Conservation (phyloP, 2,797 vertebrate species). For the Pangasius macronema region DNA sequence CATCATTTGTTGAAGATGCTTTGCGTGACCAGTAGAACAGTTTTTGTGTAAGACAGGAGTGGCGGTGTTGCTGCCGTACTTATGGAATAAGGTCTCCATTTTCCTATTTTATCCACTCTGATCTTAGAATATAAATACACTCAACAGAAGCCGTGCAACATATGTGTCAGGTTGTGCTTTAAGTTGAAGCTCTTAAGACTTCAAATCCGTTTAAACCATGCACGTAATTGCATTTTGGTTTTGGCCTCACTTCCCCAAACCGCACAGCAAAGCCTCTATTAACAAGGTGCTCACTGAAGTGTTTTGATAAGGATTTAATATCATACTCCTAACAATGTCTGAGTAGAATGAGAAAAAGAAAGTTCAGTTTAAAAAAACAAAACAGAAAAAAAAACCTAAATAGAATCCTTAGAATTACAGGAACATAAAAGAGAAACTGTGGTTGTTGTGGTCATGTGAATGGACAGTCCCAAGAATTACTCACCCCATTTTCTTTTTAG, state of each 20-base stretch:
- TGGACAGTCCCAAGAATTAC: slow-evolving; percentile 9
- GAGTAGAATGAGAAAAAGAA: slow-evolving; percentile 49
- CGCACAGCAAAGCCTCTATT: slow-evolving; percentile 29
- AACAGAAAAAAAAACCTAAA: neutral
- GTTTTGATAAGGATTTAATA: slow-evolving; percentile 53
- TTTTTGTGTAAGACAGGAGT: neutral
- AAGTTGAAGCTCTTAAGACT: slow-evolving; percentile 40
- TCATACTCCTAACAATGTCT: slow-evolving; percentile 49
- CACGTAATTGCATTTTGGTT: slow-evolving; percentile 34
- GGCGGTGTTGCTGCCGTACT: neutral
- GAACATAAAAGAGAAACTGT: slow-evolving; percentile 46
- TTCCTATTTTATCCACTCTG: neutral
- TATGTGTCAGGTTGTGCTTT: slow-evolving; percentile 35
- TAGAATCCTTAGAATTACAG: slow-evolving; percentile 50
- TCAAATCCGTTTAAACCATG: slow-evolving; percentile 21
- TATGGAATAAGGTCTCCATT: neutral
- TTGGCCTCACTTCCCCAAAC: slow-evolving; percentile 23
- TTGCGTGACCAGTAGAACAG: slow-evolving; percentile 35
- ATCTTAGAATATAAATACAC: neutral
- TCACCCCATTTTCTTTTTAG: neutral
- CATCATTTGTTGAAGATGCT: slow-evolving; percentile 10
- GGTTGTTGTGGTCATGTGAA: slow-evolving; percentile 26
- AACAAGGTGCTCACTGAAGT: slow-evolving; percentile 35
- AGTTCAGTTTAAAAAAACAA: slow-evolving; percentile 42
- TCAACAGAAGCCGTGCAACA: neutral